Evolutionary conservation across 1,140 invertebrate species (phyloP), one percentile per base, ranked within the genome.

Genomic region (Pristionchus pacificus): DNA sequence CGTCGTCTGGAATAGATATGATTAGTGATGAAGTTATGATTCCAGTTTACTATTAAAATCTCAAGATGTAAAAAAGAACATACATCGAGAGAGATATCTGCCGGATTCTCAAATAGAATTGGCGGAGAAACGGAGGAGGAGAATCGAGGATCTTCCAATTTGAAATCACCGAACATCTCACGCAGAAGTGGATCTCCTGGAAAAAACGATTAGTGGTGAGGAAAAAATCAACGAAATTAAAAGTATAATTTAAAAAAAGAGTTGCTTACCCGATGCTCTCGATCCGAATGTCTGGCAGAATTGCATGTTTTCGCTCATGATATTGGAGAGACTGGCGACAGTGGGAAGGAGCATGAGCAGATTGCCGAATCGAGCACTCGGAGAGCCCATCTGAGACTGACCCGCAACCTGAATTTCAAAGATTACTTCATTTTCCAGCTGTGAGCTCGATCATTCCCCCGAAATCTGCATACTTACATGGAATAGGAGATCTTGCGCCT

Each of bases 281-380:
- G 62, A 79, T 55, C 80, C 81, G 58, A 82, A 83, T 25, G 84
- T 78, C 73, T 82, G 81, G 65, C 77, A 77, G 64, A 82, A 82
- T 29, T 82, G 80, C 80, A 82, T 84, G 61, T 84, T 82, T 65
- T 82, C 80, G 38, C 75, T 70, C 80, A 82, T 82, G 55, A 82
- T 33, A 55, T 75, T 78, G 14, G 80, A 84, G 13, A 82, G 70
- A 24, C 78, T 82, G 80, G 72, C 66, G 65, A 74, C 71, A 31
- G 72, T 74, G 28, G 69, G 72, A 13, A 74, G 68, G 24, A 74
- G 72, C n/a, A 74, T 60, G 19, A 74, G 62, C 14, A 74, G 27
- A 49, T 74, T 74, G 49, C 81, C 81, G 58, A 83, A 83, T 55
- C 81, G 72, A 25, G 74, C 74, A 25, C 82, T 79, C n/a, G 81